phyloP scores from a whole-genome alignment of 2,113 vertebrate genomes.

The Cololabis saira region DNA sequence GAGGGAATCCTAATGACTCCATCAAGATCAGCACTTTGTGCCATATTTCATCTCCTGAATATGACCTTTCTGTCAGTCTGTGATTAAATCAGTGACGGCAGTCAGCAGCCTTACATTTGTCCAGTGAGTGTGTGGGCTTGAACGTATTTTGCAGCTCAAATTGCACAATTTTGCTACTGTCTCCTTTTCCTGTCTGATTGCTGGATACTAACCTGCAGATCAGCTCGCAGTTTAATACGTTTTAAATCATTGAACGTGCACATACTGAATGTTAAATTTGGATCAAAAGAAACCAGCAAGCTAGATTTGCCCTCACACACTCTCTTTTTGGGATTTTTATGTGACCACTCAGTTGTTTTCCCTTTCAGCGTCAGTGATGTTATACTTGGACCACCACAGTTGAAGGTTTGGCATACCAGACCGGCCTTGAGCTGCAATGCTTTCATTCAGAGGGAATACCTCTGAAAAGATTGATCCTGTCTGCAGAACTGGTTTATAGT shows the following conservation, averaged over 20 bases:
- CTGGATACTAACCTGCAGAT: constrained; percentile 37
- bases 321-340: constrained; percentile 52
- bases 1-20: constrained; percentile 61
- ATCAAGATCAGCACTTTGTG: constrained; percentile 49
- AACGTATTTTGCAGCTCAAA: constrained; percentile 14
- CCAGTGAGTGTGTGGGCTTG: constrained; percentile 5
- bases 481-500: constrained; percentile 15
- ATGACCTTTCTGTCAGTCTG: constrained; percentile 19
- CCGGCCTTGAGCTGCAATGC: constrained; percentile 37
- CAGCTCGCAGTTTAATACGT: constrained; percentile 33
- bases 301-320: constrained; percentile 42
- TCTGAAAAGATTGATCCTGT: constrained; percentile 11
- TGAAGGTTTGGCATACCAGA: constrained; percentile 65
- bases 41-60: constrained; percentile 19
- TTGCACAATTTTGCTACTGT: constrained; percentile 15
- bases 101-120: constrained; percentile 12
- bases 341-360: constrained; percentile 58
- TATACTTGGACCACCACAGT: constrained; percentile 64
- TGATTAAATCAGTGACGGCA: constrained; percentile 16
- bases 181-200: constrained; percentile 28
- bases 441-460: constrained; percentile 31
- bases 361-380: constrained; percentile 55
- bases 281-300: constrained; percentile 35
- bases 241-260: constrained; percentile 19
- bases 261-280: constrained; percentile 54